Evolutionary conservation across 37 sponge, comb jelly and placozoan species (phyloP).

Genomic region (Axinella damicornis): DNA sequence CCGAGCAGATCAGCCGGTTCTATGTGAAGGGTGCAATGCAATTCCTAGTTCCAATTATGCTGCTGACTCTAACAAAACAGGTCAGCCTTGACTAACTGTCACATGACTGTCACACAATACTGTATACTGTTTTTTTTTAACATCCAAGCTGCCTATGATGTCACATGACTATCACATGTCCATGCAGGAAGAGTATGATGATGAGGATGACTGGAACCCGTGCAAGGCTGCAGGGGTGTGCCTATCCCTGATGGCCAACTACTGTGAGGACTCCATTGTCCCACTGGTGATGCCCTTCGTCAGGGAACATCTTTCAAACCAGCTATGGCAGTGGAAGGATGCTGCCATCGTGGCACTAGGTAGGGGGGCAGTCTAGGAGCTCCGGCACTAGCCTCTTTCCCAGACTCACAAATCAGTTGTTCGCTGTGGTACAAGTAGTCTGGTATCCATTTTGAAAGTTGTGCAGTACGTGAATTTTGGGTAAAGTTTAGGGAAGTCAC

Average conservation of each 20-base stretch:
- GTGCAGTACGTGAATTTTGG: too few species aligned
- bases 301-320: slow-evolving; percentile 57
- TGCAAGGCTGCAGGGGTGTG: slow-evolving; percentile 99
- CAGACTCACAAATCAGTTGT: too few species aligned
- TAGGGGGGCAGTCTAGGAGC: slow-evolving; percentile 19
- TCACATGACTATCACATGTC: not conserved
- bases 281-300: slow-evolving; percentile 79
- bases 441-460: too few species aligned
- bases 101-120: too few species aligned
- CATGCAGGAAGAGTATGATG: slow-evolving; percentile 96
- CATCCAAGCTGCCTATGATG: too few species aligned
- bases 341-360: slow-evolving; percentile 96
- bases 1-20: slow-evolving; percentile 59
- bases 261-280: slow-evolving; percentile 87
- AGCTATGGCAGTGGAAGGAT: slow-evolving; percentile 91
- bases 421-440: too few species aligned
- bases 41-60: slow-evolving; percentile 86
- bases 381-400: too few species aligned
- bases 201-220: slow-evolving; percentile 99
- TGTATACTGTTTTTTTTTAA: too few species aligned
- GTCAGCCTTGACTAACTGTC: too few species aligned
- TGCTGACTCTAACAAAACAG: slow-evolving; percentile 87
- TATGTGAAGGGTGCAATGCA: slow-evolving; percentile 95
- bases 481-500: too few species aligned
- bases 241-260: slow-evolving; percentile 88